Conservation (phyloP, 92 coral and sea anemone genomes). For the Epizoanthus scotinus region DNA sequence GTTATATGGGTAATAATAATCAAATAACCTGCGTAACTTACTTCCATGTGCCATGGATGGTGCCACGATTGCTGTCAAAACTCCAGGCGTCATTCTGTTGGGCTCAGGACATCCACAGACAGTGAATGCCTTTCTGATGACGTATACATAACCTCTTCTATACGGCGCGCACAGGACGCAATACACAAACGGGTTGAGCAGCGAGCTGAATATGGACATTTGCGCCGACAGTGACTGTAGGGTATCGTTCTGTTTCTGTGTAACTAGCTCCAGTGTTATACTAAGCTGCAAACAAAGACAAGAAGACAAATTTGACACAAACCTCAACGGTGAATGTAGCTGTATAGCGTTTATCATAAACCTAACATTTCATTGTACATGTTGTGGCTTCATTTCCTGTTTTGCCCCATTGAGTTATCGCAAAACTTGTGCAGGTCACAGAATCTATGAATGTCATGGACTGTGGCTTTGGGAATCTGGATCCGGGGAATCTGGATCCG, state of each 20-base stretch:
- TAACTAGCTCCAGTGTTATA: constrained; percentile 48
- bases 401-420: too few relatives aligned
- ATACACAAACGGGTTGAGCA: constrained; percentile 53
- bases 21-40: background rate
- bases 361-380: too few relatives aligned
- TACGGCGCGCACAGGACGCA: constrained; percentile 57
- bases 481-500: too few relatives aligned
- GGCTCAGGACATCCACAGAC: constrained; percentile 39
- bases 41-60: constrained; percentile 8
- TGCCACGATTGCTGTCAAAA: constrained; percentile 23
- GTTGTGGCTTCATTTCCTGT: too few relatives aligned
- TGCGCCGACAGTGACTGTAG: constrained; percentile 62
- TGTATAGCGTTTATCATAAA: too few relatives aligned
- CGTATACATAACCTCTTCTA: constrained; percentile 49
- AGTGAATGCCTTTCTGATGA: constrained; percentile 42
- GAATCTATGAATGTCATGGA: too few relatives aligned
- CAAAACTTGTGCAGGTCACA: too few relatives aligned
- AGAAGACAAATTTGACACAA: background rate
- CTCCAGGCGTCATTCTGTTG: background rate
- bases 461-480: too few relatives aligned
- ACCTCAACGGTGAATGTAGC: background rate
- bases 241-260: constrained; percentile 40
- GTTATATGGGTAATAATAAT: too few relatives aligned
- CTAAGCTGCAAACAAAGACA: constrained; percentile 42
- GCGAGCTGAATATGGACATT: constrained; percentile 58